A percentile compares a stretch with the other conserved stretches of the same genome.
phyloP scores from a whole-genome alignment of 1,140 invertebrate genomes.

The Trypoxylus dichotomus region DNA sequence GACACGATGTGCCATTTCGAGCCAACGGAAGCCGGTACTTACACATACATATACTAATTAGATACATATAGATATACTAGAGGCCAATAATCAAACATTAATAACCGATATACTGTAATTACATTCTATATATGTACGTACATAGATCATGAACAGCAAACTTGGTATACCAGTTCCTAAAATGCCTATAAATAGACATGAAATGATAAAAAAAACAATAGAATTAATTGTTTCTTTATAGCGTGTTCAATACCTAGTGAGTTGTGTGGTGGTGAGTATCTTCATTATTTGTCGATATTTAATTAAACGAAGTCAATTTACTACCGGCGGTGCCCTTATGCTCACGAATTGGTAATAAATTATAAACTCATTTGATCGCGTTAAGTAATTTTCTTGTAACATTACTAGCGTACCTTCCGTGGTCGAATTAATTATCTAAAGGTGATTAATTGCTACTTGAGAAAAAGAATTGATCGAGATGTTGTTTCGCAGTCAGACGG shows the following conservation, averaged over 20 bases:
- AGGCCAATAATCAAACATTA: too few species aligned
- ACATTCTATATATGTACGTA: too few species aligned
- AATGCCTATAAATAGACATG: too few species aligned
- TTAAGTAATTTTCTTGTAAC: not conserved
- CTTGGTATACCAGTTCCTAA: too few species aligned
- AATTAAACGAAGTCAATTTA: conserved; percentile 16
- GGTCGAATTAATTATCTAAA: not conserved
- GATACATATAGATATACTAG: too few species aligned
- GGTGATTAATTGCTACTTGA: conserved; percentile 5
- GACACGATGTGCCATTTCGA: too few species aligned
- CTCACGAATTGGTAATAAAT: not conserved
- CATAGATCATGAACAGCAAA: too few species aligned
- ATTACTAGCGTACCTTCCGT: not conserved
- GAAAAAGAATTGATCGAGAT: not conserved
- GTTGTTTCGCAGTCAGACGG: too few species aligned
- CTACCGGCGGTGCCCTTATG: not conserved
- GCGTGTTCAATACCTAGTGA: not conserved
- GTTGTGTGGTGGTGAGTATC: not conserved
- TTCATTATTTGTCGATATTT: conserved; percentile 18
- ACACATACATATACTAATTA: too few species aligned
- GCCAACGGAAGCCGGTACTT: too few species aligned
- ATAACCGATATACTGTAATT: too few species aligned
- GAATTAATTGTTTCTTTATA: conserved; percentile 10
- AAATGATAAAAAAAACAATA: conserved; percentile 3
- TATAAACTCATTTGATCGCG: not conserved